Base-by-base conservation (phyloP, 1,140 invertebrate genomes). In the Bombus polaris region DNA sequence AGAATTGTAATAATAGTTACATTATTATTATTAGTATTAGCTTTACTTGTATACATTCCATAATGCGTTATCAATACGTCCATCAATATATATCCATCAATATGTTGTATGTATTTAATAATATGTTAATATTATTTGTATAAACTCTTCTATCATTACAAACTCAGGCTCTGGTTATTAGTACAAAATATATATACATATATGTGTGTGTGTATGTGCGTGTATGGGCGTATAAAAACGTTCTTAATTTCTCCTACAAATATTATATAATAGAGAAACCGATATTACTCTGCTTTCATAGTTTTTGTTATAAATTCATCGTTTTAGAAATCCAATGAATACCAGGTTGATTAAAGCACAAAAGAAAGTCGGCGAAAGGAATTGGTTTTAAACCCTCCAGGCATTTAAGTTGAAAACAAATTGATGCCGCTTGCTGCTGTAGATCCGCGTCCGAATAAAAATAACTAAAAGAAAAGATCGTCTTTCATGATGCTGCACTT, bases 331-430 rank as follows among this genome's bases (percentile, higher is more conserved):
- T 3, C 15, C 42, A 18, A 9, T 47, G 76, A 42, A 83, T 39
- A 39, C 2, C 35, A 10, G 32, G 15, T 25, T 12, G 47, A 78
- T 78, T 72, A 53, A 53, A 47, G 59, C 32, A 25, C 18, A 53
- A 53, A 53, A 28, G 15, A 47, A 72, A 32, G 6, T 10, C 13
- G 5, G 28, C 8, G 22, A 57, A 39, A 70, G 47, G 82, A 70
- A 77, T 68, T 47, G 76, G 62, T 78, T 57, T 62, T 25, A 83
- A 37, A 32, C n/a, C 6, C 12, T 62, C 3, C 4, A 32, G 28
- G 53, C 53, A 85, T 80, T 73, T 72, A 80, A 22, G 32, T 80
- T 42, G 35, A 73, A 85, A 85, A 80, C 35, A 80, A 70, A 80
- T 85, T 73, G 77, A 62, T 47, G 83, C 66, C 42, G 42, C 0